Base-by-base conservation (phyloP, 2,888 invertebrate species). In the Heliconius hortense region DNA sequence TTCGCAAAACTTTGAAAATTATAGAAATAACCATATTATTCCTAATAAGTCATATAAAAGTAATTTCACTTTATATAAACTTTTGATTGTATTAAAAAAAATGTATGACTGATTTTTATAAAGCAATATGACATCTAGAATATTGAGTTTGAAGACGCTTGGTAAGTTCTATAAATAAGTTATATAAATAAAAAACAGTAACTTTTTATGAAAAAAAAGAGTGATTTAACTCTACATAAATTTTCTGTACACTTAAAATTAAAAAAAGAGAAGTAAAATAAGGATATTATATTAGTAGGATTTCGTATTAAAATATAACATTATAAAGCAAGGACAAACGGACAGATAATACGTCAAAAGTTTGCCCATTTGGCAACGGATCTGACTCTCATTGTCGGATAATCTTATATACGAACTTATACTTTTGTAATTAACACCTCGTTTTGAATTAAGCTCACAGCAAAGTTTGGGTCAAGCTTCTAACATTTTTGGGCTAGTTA, bases 381-480 rank as follows among this genome's bases (percentile, higher is more conserved):
- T 53, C 56, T 24, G n/a, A 53, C 31, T 69, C 56, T 56, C 56
- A 35, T 39, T 66, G 66, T 66, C 4, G 56, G 31, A 59, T 71
- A 43, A 39, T 31, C 56, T 59, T 35, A 67, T 43, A 59, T 56
- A 70, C 64, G 60, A 72, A 66, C 69, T 78, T 80, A 79, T 78
- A 79, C 79, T 80, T 81, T 75, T 64, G 78, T 84, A 84, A 86
- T 87, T 84, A 84, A 80, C 82, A 82, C 77, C 78, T 82, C 74
- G 78, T 80, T 79, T 80, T 80, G 81, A 84, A 84, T 85, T 82
- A 74, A 26, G 39, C 69, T 60, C 31, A 74, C 73, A 43, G 53
- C 26, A 43, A 79, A 79, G 72, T 73, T 74, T 70, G 56, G 73
- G 69, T 76, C 70, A 70, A 74, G 79, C 73, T 77, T 71, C 56